These are phyloP conservation scores for Zaprionus capensis DNA, from an alignment of 1,140 invertebrate genomes.

Conservation along the genomic window DNA sequence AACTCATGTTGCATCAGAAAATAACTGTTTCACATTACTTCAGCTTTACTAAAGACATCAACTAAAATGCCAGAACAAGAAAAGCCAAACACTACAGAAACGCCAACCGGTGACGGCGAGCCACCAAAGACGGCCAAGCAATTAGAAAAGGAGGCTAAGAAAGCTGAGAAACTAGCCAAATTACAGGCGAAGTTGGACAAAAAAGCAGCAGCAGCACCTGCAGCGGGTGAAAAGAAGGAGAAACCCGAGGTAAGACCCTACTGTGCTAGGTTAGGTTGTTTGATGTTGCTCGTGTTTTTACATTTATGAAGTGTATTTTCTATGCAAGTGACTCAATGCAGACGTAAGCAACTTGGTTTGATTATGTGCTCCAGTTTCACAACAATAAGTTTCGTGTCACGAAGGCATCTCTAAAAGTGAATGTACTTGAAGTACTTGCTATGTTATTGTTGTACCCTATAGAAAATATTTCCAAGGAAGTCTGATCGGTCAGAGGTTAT, in stretches of 20 bases:
- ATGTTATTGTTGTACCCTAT: conserved; percentile 27
- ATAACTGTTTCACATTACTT: conserved; percentile 1
- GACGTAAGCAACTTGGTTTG: conserved; percentile 18
- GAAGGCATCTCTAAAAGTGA: conserved; percentile 27
- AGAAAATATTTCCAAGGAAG: not conserved
- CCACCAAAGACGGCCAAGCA: conserved; percentile 93
- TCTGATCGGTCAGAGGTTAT: not conserved
- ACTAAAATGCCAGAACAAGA: conserved; percentile 51
- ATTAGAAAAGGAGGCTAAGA: conserved; percentile 95
- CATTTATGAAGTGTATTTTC: conserved; percentile 1
- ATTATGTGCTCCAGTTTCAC: conserved; percentile 12
- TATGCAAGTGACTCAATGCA: conserved; percentile 33
- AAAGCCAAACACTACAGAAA: conserved; percentile 24
- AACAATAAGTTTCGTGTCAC: conserved; percentile 16
- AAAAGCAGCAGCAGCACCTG: conserved; percentile 86
- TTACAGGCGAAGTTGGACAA: conserved; percentile 96
- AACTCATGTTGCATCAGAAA: not conserved
- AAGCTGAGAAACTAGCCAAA: conserved; percentile 95
- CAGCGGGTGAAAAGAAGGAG: conserved; percentile 87
- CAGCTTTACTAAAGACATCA: conserved; percentile 33
- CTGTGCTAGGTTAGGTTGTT: conserved; percentile 26
- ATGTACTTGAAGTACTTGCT: conserved; percentile 2
- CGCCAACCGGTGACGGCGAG: conserved; percentile 46
- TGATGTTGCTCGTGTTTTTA: conserved; percentile 12
- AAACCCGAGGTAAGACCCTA: conserved; percentile 86